These are phyloP conservation scores for Tauraco erythrolophus DNA, from an alignment of 2,113 vertebrate genomes.

Conservation along the genomic window DNA sequence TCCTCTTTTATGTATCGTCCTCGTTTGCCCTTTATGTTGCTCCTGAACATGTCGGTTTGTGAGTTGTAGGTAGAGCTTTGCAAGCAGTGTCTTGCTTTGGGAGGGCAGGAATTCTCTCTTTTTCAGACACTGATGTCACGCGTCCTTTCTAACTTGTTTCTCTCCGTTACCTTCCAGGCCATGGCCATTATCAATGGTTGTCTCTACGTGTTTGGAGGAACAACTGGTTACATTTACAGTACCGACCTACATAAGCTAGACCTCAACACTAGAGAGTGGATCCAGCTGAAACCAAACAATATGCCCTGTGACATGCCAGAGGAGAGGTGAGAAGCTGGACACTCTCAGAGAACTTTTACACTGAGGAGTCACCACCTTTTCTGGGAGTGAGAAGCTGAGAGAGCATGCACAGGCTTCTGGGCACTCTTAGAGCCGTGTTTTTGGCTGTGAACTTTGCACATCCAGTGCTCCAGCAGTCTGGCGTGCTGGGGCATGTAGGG, in stretches of 20 bases:
- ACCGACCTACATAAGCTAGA: slow-evolving; percentile 96
- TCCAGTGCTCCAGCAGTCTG: neutral
- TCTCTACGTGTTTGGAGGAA: slow-evolving; percentile 96
- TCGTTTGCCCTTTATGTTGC: neutral
- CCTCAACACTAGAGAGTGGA: slow-evolving; percentile 94
- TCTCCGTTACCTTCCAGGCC: slow-evolving; percentile 77
- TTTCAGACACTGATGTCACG: accelerated
- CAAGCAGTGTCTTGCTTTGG: neutral
- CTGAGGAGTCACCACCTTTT: neutral
- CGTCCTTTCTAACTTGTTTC: neutral
- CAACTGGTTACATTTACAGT: slow-evolving; percentile 96
- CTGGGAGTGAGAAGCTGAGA: neutral
- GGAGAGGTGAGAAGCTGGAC: slow-evolving; percentile 83
- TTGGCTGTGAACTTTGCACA: neutral
- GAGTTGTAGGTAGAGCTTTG: neutral
- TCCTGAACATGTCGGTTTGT: neutral
- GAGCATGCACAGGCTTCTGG: neutral
- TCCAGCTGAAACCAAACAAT: slow-evolving; percentile 95
- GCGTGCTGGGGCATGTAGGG: neutral
- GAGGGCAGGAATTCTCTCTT: neutral
- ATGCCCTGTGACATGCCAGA: slow-evolving; percentile 92
- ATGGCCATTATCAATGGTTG: slow-evolving; percentile 98
- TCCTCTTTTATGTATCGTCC: neutral
- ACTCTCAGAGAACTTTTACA: neutral
- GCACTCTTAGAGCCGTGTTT: neutral